Conservation (phyloP, 2,888 invertebrate genomes). For the Argyra leucocephala region DNA sequence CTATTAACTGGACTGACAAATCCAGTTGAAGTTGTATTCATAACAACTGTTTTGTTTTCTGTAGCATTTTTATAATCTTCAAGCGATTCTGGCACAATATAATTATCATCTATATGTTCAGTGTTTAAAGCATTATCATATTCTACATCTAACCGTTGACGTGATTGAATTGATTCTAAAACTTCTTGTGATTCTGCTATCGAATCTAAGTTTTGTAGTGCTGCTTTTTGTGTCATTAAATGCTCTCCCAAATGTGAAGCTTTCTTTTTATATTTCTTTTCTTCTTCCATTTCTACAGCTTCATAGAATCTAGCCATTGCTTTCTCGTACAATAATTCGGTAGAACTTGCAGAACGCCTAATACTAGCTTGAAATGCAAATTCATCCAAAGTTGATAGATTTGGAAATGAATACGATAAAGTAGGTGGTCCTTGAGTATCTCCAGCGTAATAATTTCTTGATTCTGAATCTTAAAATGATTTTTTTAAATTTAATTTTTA, state of each 20-base stretch:
- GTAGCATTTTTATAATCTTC: not conserved
- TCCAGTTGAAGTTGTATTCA: not conserved
- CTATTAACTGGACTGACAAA: not conserved
- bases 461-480: constrained; percentile 44
- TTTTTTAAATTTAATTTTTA: not conserved
- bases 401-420: constrained; percentile 72
- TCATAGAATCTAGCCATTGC: constrained; percentile 74
- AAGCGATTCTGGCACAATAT: not conserved
- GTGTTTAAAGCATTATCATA: not conserved
- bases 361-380: constrained; percentile 44
- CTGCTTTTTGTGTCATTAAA: not conserved
- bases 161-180: not conserved
- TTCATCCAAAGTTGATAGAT: constrained; percentile 51
- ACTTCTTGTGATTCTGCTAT: constrained; percentile 43
- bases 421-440: constrained; percentile 66
- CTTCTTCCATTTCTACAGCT: constrained; percentile 65
- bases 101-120: not conserved
- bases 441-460: constrained; percentile 55
- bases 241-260: not conserved
- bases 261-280: constrained; percentile 45
- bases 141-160: not conserved
- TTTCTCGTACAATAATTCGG: constrained; percentile 70
- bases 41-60: not conserved
- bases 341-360: constrained; percentile 68
- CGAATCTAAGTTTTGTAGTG: constrained; percentile 40